A percentile compares a stretch with the other conserved stretches of the same genome.
Conservation (phyloP, 2,888 invertebrate species). For the Calameuta idolon region DNA sequence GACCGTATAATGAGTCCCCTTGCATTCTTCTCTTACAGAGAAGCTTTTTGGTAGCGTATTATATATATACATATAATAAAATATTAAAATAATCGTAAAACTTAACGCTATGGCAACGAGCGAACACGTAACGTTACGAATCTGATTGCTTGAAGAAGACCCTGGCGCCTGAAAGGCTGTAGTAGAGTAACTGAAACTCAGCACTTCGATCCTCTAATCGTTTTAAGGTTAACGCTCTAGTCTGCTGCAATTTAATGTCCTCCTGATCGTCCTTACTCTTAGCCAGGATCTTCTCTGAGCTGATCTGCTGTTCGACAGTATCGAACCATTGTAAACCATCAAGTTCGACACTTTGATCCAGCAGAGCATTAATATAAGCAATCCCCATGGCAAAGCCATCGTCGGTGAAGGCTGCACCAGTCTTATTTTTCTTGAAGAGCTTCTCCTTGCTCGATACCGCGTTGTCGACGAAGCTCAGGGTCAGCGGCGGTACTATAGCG, state of each 20-base stretch:
- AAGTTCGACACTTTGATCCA: constrained; percentile 86
- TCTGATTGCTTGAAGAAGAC: constrained; percentile 86
- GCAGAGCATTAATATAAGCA: constrained; percentile 90
- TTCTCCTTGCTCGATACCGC: constrained; percentile 92
- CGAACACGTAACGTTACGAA: constrained; percentile 19
- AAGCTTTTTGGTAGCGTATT: not conserved
- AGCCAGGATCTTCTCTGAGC: constrained; percentile 73
- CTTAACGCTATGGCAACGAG: not conserved
- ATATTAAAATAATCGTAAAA: not conserved
- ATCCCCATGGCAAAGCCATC: constrained; percentile 98
- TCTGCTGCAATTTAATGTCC: constrained; percentile 93
- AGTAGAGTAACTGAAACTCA: constrained; percentile 91
- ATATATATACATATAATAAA: not conserved
- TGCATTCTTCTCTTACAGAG: not conserved
- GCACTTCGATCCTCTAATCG: constrained; percentile 71
- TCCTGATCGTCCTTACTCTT: constrained; percentile 71
- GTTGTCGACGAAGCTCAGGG: constrained; percentile 94
- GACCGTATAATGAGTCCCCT: not conserved
- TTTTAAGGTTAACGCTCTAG: constrained; percentile 88
- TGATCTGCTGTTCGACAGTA: constrained; percentile 82
- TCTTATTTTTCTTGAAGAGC: constrained; percentile 89
- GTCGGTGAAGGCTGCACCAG: constrained; percentile 93
- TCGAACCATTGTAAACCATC: constrained; percentile 97
- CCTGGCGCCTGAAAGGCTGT: constrained; percentile 92
- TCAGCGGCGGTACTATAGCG: constrained; percentile 92